Percentiles rank a stretch among this genome's conserved stretches.
These are phyloP conservation scores for Parauchenoglanis punctatus DNA, from an alignment of 2,797 vertebrate genomes.

Conservation along the genomic window DNA sequence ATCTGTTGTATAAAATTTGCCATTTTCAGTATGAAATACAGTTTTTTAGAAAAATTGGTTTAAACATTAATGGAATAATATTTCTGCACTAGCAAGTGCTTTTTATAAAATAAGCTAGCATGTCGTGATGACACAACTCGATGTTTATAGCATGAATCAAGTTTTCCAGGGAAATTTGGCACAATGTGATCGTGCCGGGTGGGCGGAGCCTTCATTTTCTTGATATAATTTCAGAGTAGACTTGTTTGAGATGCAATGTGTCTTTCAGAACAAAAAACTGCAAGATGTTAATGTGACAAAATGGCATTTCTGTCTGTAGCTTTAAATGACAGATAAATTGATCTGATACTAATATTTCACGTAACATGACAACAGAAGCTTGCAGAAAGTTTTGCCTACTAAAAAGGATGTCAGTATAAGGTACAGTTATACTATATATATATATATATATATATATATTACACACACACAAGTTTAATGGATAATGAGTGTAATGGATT, in stretches of 20 bases:
- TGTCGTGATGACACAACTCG: background rate
- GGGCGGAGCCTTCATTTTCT: background rate
- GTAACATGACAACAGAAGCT: background rate
- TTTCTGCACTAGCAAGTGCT: background rate
- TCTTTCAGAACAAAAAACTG: background rate
- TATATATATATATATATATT: no score
- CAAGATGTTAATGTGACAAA: background rate
- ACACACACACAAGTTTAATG: no score
- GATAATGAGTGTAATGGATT: no score
- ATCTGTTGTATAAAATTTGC: background rate
- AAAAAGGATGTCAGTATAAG: background rate
- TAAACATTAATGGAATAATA: background rate
- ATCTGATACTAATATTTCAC: background rate
- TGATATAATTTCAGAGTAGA: background rate
- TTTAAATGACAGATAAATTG: background rate
- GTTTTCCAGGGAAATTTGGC: background rate
- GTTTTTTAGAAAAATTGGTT: background rate
- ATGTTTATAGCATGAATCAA: background rate
- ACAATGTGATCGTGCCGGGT: background rate
- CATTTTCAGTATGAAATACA: background rate
- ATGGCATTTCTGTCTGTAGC: background rate
- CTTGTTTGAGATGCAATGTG: background rate
- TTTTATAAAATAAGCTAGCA: background rate
- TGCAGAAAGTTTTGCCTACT: background rate
- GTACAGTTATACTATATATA: background rate